Conservation (phyloP, 2,113 vertebrate genomes). For the Clarias gariepinus region DNA sequence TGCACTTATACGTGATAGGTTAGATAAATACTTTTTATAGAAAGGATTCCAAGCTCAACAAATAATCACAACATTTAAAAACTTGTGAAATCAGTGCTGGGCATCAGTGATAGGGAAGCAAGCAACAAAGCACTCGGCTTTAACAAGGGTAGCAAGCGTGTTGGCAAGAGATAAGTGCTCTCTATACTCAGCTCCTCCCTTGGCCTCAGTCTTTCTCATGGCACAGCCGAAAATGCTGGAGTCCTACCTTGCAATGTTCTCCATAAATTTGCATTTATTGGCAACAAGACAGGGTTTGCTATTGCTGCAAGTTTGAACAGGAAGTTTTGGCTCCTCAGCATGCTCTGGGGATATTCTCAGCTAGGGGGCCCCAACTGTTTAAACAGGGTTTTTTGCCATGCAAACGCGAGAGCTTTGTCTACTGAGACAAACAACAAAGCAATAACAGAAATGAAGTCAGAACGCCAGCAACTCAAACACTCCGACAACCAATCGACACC, state of each 20-base stretch:
- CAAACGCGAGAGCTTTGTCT: conserved; percentile 8
- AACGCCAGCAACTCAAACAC: not conserved
- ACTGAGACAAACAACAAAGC: conserved; percentile 24
- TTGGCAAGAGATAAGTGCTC: conserved; percentile 10
- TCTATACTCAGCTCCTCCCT: not conserved
- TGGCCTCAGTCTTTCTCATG: not conserved
- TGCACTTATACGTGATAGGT: conserved; percentile 4
- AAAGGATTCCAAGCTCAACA: conserved; percentile 15
- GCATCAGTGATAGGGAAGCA: not conserved
- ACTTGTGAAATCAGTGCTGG: not conserved
- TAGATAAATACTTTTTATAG: conserved; percentile 3
- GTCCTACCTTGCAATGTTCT: conserved; percentile 12
- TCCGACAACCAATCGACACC: conserved; percentile 5
- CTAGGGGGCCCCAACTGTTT: conserved; percentile 33
- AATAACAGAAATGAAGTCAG: not conserved
- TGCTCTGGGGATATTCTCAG: not conserved
- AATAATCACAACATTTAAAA: conserved; percentile 34
- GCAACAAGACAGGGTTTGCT: conserved; percentile 25
- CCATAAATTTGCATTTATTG: conserved; percentile 47
- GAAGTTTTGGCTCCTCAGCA: conserved; percentile 1
- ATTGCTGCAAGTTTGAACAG: conserved; percentile 3
- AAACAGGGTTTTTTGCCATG: conserved; percentile 15
- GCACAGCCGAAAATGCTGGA: conserved; percentile 7
- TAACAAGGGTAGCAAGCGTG: conserved; percentile 37
- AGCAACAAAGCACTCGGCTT: not conserved